Base-by-base conservation (phyloP, 2,113 vertebrate genomes). In the Tympanuchus pallidicinctus region DNA sequence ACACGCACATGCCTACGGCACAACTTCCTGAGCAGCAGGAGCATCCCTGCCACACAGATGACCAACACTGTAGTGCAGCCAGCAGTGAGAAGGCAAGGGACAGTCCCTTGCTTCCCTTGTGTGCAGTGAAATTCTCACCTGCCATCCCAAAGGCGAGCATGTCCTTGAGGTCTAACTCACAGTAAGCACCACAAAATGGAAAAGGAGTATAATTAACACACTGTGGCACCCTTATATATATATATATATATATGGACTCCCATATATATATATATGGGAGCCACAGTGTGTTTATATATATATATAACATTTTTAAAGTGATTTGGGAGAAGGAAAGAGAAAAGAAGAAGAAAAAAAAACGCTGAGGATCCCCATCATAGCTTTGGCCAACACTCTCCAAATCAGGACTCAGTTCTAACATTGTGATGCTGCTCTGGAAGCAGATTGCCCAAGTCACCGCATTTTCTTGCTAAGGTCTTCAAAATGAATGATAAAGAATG, bases 11-110 rank as follows among this genome's bases (percentile, higher is more conserved):
- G 10, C 78, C 25, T 59, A 45, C 1, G 4, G 42, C 70, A 92
- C 38, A 76, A 78, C 88, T 91, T 87, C 87, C 82, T 74, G 32
- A 86, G 75, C 60, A 82, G 72, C 64, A 70, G 70, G 42, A 87
- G 19, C 30, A 89, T 56, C 56, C 24, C 64, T 67, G 47, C 65
- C 34, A 30, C 66, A 72, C 65, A 82, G 83, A 78, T n/a, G 40
- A 79, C 34, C 79, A 59, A 67, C 2, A 1, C 12, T 1, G 1
- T 30, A 71, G 30, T 61, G 70, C 7, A 0, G 48, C 66, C 74
- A 87, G 84, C 32, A n/a, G 57, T 61, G 60, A 52, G 28, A 0
- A 0, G 47, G 74, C 63, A 81, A 48, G 27, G 48, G 15, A 79
- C 14, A 36, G 63, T 32, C 36, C 48, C 27, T 67, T 30, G 11